Evolutionary conservation across 2,797 vertebrate species (phyloP).

Genomic region (Babyrousa celebensis): DNA sequence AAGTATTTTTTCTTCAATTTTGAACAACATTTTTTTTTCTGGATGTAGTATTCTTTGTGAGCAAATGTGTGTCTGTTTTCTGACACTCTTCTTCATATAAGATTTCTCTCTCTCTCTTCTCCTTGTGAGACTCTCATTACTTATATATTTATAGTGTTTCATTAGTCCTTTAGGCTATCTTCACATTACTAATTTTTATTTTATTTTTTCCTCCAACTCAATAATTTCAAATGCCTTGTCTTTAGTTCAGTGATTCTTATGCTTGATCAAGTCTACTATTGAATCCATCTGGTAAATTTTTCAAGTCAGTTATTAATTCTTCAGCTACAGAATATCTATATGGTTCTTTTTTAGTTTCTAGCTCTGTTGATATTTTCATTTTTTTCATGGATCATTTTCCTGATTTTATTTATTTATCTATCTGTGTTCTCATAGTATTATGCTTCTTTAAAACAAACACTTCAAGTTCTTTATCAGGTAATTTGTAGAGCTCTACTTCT

Average conservation of each 20-base stretch:
- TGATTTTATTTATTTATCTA: not conserved
- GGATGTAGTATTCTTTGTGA: not conserved
- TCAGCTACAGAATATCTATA: not conserved
- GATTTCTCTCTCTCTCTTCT: not conserved
- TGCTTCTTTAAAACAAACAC: not conserved
- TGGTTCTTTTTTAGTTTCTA: not conserved
- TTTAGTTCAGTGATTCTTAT: not conserved
- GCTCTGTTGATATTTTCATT: not conserved
- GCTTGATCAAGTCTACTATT: not conserved
- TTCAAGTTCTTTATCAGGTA: not conserved
- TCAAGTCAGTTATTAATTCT: not conserved
- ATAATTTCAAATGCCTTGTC: not conserved
- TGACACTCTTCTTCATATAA: not conserved
- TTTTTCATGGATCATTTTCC: not conserved
- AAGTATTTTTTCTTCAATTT: not conserved
- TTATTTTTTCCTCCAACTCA: too few relatives aligned
- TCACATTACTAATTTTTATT: not conserved
- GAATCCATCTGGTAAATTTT: not conserved
- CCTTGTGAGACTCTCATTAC: not conserved
- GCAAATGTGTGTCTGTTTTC: not conserved
- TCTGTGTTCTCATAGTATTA: not conserved
- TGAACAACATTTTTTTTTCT: not conserved
- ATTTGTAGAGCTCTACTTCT: not conserved
- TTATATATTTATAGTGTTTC: not conserved
- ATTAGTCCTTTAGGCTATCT: not conserved